Percentiles rank a stretch among this genome's conserved stretches.
Evolutionary conservation across 2,888 invertebrate genomes (phyloP).

Genomic region (Coelogynopora nodosa): DNA sequence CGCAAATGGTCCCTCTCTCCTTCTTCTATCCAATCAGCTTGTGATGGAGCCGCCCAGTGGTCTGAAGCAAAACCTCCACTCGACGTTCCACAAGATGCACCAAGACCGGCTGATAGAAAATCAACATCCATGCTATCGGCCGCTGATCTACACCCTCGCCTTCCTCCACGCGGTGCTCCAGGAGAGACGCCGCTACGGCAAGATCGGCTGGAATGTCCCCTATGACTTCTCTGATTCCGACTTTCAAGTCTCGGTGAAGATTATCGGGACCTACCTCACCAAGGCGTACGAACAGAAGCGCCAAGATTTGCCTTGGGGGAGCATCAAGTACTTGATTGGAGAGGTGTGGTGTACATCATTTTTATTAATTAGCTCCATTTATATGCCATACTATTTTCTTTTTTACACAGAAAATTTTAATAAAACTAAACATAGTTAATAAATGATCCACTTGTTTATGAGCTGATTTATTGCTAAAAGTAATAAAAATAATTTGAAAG

Average conservation of each 20-base stretch:
- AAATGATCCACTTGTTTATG: no score
- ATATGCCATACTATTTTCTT: no score
- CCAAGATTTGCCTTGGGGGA: conserved; percentile 43
- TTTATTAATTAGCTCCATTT: no score
- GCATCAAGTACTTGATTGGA: conserved; percentile 46
- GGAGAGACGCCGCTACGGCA: conserved; percentile 46
- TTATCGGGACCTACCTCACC: conserved; percentile 44
- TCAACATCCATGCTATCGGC: conserved; percentile 42
- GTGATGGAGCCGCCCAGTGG: conserved; percentile 47
- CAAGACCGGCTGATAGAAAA: conserved; percentile 15
- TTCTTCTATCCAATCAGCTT: conserved; percentile 32
- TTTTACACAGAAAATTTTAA: no score
- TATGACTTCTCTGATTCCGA: conserved; percentile 48
- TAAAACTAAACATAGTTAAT: no score
- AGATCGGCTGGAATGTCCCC: conserved; percentile 47
- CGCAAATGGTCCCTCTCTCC: no score
- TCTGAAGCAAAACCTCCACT: conserved; percentile 43
- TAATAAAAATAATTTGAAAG: no score
- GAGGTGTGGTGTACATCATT: no score
- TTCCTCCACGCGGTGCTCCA: conserved; percentile 45
- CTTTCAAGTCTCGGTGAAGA: conserved; percentile 42
- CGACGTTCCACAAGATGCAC: conserved; percentile 40
- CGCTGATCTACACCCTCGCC: conserved; percentile 46
- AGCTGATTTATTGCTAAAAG: no score
- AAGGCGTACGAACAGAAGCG: conserved; percentile 42